phyloP scores from a whole-genome alignment of 2,113 vertebrate genomes.

The Micronycteris hirsuta region DNA sequence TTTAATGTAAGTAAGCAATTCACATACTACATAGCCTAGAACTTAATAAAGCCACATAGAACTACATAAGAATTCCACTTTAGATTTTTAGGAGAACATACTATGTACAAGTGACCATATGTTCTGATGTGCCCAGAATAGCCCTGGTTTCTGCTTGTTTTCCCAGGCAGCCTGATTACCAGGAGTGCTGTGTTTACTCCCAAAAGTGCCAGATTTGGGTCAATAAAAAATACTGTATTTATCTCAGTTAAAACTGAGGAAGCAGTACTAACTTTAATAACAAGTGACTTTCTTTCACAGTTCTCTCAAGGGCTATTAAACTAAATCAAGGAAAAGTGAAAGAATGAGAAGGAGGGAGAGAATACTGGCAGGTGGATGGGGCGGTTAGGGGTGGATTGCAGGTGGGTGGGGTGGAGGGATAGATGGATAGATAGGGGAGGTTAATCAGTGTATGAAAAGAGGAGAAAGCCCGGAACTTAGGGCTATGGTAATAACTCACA shows the following conservation, averaged over 20 bases:
- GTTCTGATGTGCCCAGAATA: neutral
- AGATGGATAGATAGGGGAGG: neutral
- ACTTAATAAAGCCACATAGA: neutral
- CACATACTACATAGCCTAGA: neutral
- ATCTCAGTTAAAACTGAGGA: neutral
- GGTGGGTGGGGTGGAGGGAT: accelerated
- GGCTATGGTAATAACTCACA: neutral
- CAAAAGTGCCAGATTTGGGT: neutral
- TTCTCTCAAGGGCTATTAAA: neutral
- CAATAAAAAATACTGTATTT: neutral
- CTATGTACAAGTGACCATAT: neutral
- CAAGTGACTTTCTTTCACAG: neutral
- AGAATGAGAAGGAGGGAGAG: neutral
- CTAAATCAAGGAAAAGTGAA: neutral
- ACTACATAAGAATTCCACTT: neutral
- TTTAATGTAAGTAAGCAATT: neutral
- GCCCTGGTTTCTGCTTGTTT: neutral
- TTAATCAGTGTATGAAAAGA: neutral
- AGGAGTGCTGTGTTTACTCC: neutral
- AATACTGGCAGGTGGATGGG: neutral
- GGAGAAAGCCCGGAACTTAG: neutral
- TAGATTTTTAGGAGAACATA: neutral
- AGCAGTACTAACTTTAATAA: neutral
- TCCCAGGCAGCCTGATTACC: neutral
- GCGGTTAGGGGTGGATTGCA: neutral